Base-by-base conservation (phyloP, 2,113 vertebrate species). In the Neofelis nebulosa region DNA sequence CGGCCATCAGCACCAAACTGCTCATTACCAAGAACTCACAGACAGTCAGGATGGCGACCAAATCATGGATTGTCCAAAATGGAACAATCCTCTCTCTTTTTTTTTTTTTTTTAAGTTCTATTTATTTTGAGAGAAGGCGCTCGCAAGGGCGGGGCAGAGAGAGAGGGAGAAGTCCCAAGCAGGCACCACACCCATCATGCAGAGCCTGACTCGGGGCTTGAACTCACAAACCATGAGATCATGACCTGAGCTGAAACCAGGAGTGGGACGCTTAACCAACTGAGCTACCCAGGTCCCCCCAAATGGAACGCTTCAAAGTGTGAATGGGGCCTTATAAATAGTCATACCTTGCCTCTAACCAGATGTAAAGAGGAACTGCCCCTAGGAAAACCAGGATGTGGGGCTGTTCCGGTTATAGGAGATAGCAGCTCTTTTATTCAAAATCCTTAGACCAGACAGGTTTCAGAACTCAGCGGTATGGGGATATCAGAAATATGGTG, bases 1-100 rank as follows among this genome's bases (percentile, higher is more conserved):
- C 15, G 19, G 19, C 65, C 18, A 29, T 57, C n/a, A 41, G 0
- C 18, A 36, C 15, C 0, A 10, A 0, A 0, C 2, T 15, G 19
- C 7, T n/a, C 7, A 4, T 66, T 9, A 71, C 80, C 55, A 38
- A 76, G 87, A 85, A 45, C 18, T 23, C 55, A 19, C 0, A 19
- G 19, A 23, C 81, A 57, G 18, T 55, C 31, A 85, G 9, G 6
- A 79, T 33, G 57, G 10, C 14, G 45, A 74, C 38, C 68, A 11
- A 16, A 38, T 11, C 76, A 83, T 29, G 57, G 45, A 61, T 5
- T 48, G 15, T 27, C 36, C 63, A 80, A 78, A 68, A 80, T 29
- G 27, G 38, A 83, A 71, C 73, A 80, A n/a, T 90, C 73, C 0
- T 61, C 45, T 9, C 45, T 41, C 41, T 45, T 8, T 18, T 57